Conservation (phyloP, 2,888 invertebrate species). For the Desoria tigrina region DNA sequence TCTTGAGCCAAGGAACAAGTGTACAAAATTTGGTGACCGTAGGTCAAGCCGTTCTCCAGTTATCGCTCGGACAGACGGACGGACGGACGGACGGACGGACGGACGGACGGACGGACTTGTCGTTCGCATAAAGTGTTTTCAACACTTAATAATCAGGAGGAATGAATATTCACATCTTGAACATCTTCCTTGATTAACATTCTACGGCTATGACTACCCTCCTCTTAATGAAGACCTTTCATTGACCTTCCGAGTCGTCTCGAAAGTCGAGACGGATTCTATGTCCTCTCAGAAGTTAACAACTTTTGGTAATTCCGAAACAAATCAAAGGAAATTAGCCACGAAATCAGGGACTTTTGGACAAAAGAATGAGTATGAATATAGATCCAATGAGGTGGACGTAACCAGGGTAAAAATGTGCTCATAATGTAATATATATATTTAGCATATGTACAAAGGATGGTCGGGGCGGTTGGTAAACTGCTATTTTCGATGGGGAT, state of each 20-base stretch:
- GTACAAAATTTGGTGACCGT: no score
- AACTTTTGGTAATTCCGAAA: constrained; percentile 2
- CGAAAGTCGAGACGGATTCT: neutral
- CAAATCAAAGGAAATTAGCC: constrained; percentile 16
- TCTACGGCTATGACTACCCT: no score
- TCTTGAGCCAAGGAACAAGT: no score
- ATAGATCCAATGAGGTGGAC: constrained; percentile 11
- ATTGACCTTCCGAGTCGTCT: constrained; percentile 2
- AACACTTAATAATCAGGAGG: no score
- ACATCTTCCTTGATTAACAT: no score
- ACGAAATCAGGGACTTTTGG: constrained; percentile 1
- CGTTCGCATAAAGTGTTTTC: no score
- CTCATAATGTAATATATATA: neutral
- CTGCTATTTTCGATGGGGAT: constrained; percentile 12
- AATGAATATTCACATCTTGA: no score
- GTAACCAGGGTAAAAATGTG: neutral
- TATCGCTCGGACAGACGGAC: no score
- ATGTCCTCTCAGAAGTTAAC: neutral
- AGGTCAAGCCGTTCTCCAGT: no score
- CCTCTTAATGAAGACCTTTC: neutral
- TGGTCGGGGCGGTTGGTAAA: constrained; percentile 19
- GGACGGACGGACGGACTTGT: no score
- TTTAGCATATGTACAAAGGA: constrained; percentile 12
- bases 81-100: no score
- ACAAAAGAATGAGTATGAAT: constrained; percentile 24